Evolutionary conservation across 2,797 vertebrate species (phyloP).

Genomic region (Takifugu ocellatus): DNA sequence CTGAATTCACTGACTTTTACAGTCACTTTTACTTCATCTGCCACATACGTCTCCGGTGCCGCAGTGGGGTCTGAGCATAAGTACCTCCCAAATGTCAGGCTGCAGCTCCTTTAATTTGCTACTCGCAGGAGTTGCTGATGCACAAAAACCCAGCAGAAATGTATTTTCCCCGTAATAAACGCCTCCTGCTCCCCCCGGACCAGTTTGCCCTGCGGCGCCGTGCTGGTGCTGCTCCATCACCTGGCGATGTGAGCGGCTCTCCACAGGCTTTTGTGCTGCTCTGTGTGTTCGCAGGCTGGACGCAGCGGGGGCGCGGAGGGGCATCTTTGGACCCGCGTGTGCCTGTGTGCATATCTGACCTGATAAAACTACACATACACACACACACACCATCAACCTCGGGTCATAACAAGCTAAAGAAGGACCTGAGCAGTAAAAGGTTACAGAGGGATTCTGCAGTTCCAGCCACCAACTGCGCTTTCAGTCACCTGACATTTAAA

Average conservation of each 20-base stretch:
- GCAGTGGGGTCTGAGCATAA: slow-evolving; percentile 18
- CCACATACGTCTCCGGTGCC: slow-evolving; percentile 22
- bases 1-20: slow-evolving; percentile 33
- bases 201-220: no score
- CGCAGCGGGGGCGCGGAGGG: no score
- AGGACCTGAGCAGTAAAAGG: slow-evolving; percentile 51
- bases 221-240: no score
- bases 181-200: no score
- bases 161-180: no score
- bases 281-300: no score
- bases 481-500: slow-evolving; percentile 66
- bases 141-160: neutral
- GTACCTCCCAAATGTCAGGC: slow-evolving; percentile 20
- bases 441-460: slow-evolving; percentile 43
- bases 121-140: neutral
- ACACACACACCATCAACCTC: slow-evolving; percentile 14
- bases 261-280: no score
- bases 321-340: no score
- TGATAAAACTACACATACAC: neutral
- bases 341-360: neutral
- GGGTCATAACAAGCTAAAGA: slow-evolving; percentile 43
- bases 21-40: slow-evolving; percentile 35
- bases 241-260: no score
- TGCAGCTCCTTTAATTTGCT: slow-evolving; percentile 17
- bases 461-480: slow-evolving; percentile 46